Evolutionary conservation across 1,140 invertebrate genomes (phyloP), one percentile per base, ranked within the genome.

Genomic region (Rhynchophorus ferrugineus): DNA sequence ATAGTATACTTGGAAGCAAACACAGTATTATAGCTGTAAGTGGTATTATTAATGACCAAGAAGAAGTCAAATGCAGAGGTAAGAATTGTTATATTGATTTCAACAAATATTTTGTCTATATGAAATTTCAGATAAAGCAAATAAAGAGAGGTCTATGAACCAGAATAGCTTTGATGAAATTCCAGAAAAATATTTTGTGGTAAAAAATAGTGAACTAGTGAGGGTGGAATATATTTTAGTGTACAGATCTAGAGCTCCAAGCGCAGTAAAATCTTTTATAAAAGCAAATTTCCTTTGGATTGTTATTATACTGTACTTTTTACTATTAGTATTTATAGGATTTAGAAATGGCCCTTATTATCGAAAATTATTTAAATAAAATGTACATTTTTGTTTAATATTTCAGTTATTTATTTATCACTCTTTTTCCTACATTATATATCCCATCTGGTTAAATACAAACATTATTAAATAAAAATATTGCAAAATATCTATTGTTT

Each of bases 11-110:
- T 24, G 87, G 87, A 3, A 76, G 78, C 16, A 75, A 83, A 48
- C 69, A 89, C 21, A 84, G 84, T 19, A 86, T 85, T 66, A 73
- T 91, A 16, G 87, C 87, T 11, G 66, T 91, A 17, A 85, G 87
- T 72, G 80, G 91, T 75, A 73, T 89, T 57, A 79, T 89, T 45
- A 77, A 87, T 68, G 79, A 85, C 62, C 76, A 79, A 7, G 75
- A 83, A 53, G 78, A 74, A 53, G 73, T 78, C 18, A 73, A 75
- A 63, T 75, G 71, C 42, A 55, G 62, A 65, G 29, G 58, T 63
- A 61, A 34, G 5, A 24, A 18, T 20, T n/a, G n/a, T n/a, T n/a
- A n/a, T n/a, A n/a, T n/a, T n/a, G n/a, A n/a, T n/a, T n/a, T n/a
- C n/a, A n/a, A n/a, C n/a, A n/a, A n/a, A n/a, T n/a, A n/a, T n/a